Base-by-base conservation (phyloP, 2,888 invertebrate species). In the Heliconius erato region DNA sequence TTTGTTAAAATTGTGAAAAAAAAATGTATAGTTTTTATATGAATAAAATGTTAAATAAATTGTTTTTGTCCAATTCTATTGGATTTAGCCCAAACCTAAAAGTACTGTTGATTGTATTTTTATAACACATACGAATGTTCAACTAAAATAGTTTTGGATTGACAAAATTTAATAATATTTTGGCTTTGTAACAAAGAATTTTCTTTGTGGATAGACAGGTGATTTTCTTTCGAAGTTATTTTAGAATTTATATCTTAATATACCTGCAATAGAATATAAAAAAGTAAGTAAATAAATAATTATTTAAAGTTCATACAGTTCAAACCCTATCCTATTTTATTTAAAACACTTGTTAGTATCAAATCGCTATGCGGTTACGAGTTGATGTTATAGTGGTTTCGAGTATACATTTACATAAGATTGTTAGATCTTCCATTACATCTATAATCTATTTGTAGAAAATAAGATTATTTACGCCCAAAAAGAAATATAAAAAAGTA, bases 21-120 rank as follows among this genome's bases (percentile, higher is more conserved):
- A 40, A 72, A 72, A n/a, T 11, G 1, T 49, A 9, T 44, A 71
- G 71, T 40, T 72, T 72, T 49, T 26, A 49, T 26, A 16, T 72
- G n/a, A 71, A 26, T 71, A 44, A 71, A 71, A 71, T 71, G 40
- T 71, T 26, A 71, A 67, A 40, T 44, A 40, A 26, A 71, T 44
- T 63, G n/a, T n/a, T 63, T 63, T 63, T 23, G 35, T 11, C 6
- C 23, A 69, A 35, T 69, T 69, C 19, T 35, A 69, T 69, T 23
- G 35, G 35, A 69, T 69, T 35, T 35, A 69, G 23, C 5, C 23
- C 23, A 69, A 35, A 69, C 63, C n/a, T 69, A 23, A 35, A 23
- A 23, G 69, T 71, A 44, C 44, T 71, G 44, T 44, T 44, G n/a
- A 44, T 71, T 44, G 26, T 44, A 16, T n/a, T 44, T 26, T 71